These are phyloP conservation scores for Sitta europaea DNA, from an alignment of 2,113 vertebrate genomes.

Conservation along the genomic window DNA sequence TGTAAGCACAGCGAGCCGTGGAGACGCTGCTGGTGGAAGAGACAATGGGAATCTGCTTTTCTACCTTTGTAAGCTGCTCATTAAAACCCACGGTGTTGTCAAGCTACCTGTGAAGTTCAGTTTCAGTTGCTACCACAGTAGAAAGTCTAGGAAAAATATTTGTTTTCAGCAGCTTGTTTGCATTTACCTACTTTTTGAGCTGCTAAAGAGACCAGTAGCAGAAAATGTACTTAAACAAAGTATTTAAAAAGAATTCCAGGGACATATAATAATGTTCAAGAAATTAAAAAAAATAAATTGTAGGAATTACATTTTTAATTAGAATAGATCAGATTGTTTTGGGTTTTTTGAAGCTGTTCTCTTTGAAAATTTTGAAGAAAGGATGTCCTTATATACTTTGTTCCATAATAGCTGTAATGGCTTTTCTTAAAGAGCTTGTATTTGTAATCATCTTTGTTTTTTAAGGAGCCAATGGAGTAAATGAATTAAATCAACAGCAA, in stretches of 20 bases:
- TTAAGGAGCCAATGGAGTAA: background rate
- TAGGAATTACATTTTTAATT: background rate
- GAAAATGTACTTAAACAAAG: background rate
- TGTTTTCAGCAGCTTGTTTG: background rate
- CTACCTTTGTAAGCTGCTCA: background rate
- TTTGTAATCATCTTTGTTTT: background rate
- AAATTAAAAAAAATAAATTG: background rate
- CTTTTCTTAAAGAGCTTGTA: background rate
- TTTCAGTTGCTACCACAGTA: background rate
- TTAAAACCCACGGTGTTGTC: background rate
- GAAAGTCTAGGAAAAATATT: background rate
- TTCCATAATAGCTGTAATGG: background rate
- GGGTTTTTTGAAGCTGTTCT: background rate
- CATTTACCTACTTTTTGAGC: background rate
- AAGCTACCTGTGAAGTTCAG: background rate
- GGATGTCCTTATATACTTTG: background rate
- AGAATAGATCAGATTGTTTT: background rate
- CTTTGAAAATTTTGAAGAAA: background rate
- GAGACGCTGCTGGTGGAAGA: background rate
- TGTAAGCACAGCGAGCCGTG: background rate
- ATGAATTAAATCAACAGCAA: background rate
- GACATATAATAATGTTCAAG: background rate
- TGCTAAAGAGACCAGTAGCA: background rate
- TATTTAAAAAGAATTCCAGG: background rate
- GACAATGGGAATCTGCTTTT: background rate